Evolutionary conservation across 2,888 invertebrate genomes (phyloP).

Genomic region (Scaptodrosophila latifasciaeformis): DNA sequence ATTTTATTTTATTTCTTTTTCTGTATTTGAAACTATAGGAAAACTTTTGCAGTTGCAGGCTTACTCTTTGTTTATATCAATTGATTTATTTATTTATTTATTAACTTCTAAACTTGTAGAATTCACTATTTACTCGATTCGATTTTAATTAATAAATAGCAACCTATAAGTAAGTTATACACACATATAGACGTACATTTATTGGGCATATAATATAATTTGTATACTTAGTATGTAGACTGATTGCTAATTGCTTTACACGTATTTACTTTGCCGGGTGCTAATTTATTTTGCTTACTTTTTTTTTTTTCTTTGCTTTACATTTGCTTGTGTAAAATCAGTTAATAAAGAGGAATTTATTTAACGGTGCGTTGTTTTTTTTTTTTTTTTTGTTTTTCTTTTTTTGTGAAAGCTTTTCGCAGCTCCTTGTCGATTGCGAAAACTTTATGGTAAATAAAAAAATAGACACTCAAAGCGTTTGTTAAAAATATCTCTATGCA

Average conservation of each 20-base stretch:
- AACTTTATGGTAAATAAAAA: too few relatives aligned
- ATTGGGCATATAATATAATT: conserved; percentile 28
- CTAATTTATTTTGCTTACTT: conserved; percentile 16
- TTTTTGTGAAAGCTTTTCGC: too few relatives aligned
- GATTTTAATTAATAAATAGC: conserved; percentile 44
- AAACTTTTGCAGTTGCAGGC: conserved; percentile 53
- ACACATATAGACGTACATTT: conserved; percentile 40
- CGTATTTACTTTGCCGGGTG: conserved; percentile 54
- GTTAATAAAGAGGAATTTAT: background rate
- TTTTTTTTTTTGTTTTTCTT: conserved; percentile 11
- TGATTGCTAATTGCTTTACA: conserved; percentile 57
- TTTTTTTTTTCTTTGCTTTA: background rate
- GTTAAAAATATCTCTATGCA: conserved; percentile 39
- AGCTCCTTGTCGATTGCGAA: too few relatives aligned
- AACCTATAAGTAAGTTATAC: conserved; percentile 46
- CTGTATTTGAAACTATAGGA: conserved; percentile 51
- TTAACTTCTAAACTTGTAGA: conserved; percentile 11
- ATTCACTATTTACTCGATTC: conserved; percentile 15
- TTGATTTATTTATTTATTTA: conserved; percentile 12
- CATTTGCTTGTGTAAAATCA: conserved; percentile 7
- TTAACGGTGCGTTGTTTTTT: conserved; percentile 17
- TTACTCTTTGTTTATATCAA: conserved; percentile 33
- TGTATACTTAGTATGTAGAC: conserved; percentile 11
- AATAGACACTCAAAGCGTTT: conserved; percentile 72
- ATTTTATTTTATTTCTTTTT: conserved; percentile 16